Evolutionary conservation across 2,888 invertebrate genomes (phyloP).

Genomic region (Gymnocheta viridis): DNA sequence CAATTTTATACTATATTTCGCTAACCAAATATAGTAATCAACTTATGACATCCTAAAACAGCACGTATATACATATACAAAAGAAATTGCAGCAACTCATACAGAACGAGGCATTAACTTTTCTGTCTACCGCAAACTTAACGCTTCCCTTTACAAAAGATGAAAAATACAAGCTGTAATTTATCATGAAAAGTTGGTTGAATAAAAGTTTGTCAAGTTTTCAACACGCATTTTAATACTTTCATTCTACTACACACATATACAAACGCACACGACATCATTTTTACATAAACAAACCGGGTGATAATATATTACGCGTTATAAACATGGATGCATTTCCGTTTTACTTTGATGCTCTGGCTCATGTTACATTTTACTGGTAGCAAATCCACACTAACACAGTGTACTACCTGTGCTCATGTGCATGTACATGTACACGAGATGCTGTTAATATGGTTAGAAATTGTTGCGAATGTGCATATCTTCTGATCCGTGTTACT

Average conservation of each 20-base stretch:
- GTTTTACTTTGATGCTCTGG: slow-evolving; percentile 29
- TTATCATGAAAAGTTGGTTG: slow-evolving; percentile 56
- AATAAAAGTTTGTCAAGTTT: slow-evolving; percentile 64
- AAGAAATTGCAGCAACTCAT: not conserved
- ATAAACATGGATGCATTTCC: slow-evolving; percentile 56
- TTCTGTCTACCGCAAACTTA: slow-evolving; percentile 31
- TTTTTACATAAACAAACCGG: slow-evolving; percentile 12
- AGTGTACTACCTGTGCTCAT: not conserved
- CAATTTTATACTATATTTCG: not conserved
- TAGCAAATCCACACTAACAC: slow-evolving; percentile 8
- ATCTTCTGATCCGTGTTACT: not conserved
- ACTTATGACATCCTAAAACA: not conserved
- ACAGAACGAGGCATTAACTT: slow-evolving; percentile 18
- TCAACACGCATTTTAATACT: slow-evolving; percentile 49
- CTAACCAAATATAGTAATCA: slow-evolving; percentile 8
- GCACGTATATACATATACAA: not conserved
- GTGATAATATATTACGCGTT: slow-evolving; percentile 46
- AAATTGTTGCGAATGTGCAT: not conserved
- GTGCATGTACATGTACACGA: not conserved
- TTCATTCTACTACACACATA: slow-evolving; percentile 13
- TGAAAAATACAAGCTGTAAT: slow-evolving; percentile 41
- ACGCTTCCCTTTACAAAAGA: not conserved
- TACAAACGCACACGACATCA: not conserved
- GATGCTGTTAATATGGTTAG: slow-evolving; percentile 17
- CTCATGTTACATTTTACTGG: slow-evolving; percentile 13